Evolutionary conservation across 2,888 invertebrate species (phyloP).

Genomic region (Homarus gammarus): DNA sequence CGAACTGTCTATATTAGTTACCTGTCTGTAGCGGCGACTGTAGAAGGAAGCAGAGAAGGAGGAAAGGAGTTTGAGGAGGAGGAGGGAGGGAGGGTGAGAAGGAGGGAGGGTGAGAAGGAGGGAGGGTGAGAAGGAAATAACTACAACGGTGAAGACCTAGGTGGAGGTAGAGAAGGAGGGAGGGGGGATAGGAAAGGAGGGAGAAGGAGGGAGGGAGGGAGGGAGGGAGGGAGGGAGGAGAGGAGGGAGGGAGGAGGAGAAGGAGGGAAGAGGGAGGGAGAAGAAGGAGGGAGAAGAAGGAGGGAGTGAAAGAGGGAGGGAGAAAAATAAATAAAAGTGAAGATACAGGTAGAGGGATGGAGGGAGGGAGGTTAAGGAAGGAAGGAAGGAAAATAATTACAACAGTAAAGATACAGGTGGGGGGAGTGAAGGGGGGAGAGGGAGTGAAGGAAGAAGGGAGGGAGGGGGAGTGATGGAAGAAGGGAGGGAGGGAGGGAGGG

Average conservation of each 20-base stretch:
- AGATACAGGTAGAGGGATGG: background rate
- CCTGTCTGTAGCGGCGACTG: no score
- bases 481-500: no score
- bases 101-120: background rate
- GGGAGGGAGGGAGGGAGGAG: background rate
- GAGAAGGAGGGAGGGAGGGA: background rate
- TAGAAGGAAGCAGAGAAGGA: background rate
- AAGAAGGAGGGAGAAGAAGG: background rate
- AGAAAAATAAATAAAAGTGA: no score
- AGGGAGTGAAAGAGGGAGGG: no score
- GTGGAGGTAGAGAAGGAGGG: conserved; percentile 1
- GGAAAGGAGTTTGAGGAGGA: background rate
- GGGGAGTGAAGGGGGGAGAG: no score
- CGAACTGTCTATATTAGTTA: no score
- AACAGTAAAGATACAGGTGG: no score
- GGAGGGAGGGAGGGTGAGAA: background rate
- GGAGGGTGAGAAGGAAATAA: conserved; percentile 11
- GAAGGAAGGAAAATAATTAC: no score
- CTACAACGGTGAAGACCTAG: background rate
- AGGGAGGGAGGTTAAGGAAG: no score
- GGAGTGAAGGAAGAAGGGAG: no score
- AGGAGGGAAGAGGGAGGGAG: no score
- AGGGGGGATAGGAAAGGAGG: conserved; percentile 19
- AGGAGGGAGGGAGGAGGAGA: background rate
- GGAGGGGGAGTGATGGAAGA: no score